Evolutionary conservation across 2,113 vertebrate species (phyloP), one percentile per base, ranked within the genome.

Genomic region (Microcebus tavaratra): DNA sequence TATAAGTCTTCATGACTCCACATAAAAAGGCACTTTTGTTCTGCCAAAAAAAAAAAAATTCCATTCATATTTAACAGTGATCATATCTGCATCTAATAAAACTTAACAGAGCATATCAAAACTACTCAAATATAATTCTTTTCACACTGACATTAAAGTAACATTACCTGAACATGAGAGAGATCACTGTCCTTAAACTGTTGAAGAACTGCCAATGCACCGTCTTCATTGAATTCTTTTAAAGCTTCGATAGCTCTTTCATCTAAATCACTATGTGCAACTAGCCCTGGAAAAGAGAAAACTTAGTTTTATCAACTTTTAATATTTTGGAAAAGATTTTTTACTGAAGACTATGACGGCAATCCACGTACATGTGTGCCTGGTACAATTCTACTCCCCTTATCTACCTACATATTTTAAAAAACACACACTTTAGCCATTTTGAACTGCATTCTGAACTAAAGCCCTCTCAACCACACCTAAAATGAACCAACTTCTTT

Each of bases 21-120:
- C 99, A 99, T 98, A 99, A 99, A 98, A 99, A 99, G 99, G 99
- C 99, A 99, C 99, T 99, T 99, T 99, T 99, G 98, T 99, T 99
- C 99, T 99, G 98, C 67, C 55, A 20, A 57, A 57, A 57, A 29
- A 27, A 27, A 97, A 97, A n/a, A 95, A 73, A 81, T 96, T 59
- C 87, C 93, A 88, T 95, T 79, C 25, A 93, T 53, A 90, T 94
- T 97, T 94, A 96, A 92, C 8, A 81, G 87, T 42, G 50, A 39
- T 78, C 27, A 34, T 21, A 89, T 67, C 2, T 78, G 12, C 45
- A 36, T 48, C 55, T 81, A 94, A 83, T 36, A 82, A 31, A 90
- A 2, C 50, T 95, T 82, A 85, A 88, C 4, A 8, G 45, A 68
- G 5, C 36, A 68, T 13, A 93, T 68, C 27, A 83, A 93, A 95